phyloP scores from a whole-genome alignment of 92 coral and sea anemone species.

The Porites divaricata region DNA sequence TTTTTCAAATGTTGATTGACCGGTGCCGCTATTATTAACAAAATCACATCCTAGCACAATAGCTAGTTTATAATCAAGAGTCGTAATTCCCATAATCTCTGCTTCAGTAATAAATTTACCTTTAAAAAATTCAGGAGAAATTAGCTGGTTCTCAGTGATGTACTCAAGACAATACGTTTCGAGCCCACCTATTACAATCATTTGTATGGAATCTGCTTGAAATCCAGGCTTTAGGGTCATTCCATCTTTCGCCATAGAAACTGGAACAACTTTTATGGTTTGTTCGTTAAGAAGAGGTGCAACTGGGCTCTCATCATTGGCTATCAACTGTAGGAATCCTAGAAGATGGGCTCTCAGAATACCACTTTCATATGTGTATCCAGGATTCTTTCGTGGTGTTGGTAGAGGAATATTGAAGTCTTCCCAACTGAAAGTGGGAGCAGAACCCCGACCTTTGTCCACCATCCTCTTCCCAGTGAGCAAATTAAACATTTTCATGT shows the following conservation, averaged over 20 bases:
- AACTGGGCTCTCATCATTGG: neutral
- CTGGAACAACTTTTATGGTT: neutral
- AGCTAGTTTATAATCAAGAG: neutral
- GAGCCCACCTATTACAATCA: neutral
- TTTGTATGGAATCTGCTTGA: neutral
- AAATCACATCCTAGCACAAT: no score
- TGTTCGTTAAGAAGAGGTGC: neutral
- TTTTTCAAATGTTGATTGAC: neutral
- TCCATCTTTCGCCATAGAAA: constrained; percentile 15
- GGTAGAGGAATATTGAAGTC: neutral
- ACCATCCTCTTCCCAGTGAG: constrained; percentile 5
- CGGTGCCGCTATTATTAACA: neutral
- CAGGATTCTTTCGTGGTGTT: neutral
- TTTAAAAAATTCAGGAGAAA: neutral
- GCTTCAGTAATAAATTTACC: constrained; percentile 9
- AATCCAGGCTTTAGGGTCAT: constrained; percentile 9
- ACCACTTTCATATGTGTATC: constrained; percentile 1
- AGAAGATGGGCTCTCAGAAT: neutral
- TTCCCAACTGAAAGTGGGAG: neutral
- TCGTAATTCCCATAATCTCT: neutral
- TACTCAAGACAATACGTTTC: neutral
- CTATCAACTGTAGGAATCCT: neutral
- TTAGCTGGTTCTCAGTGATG: neutral
- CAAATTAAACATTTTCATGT: neutral
- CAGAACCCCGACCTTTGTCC: neutral